These are phyloP conservation scores for Cybosia mesomella DNA, from an alignment of 2,888 invertebrate genomes.

Conservation along the genomic window DNA sequence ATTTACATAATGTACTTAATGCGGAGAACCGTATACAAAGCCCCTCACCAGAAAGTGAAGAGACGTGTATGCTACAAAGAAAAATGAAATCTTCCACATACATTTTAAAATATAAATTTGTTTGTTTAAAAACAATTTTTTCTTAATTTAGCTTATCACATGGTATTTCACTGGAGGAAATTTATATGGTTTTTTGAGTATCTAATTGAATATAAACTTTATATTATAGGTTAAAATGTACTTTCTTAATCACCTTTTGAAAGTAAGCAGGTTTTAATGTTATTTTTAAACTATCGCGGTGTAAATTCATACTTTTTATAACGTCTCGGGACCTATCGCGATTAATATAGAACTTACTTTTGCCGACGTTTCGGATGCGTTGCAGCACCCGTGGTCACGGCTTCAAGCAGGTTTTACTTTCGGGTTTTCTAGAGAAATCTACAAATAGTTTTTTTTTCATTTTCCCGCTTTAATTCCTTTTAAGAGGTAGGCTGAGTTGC, in stretches of 20 bases:
- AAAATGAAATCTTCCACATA: conserved; percentile 69
- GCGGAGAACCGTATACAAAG: conserved; percentile 78
- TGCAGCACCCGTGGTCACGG: no score
- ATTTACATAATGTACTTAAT: conserved; percentile 84
- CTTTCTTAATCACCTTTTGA: not conserved
- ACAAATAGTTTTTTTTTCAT: no score
- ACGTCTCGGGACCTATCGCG: no score
- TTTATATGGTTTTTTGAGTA: conserved; percentile 41
- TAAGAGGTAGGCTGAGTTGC: no score
- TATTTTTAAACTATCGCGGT: no score
- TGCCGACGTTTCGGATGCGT: no score
- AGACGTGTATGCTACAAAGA: conserved; percentile 63
- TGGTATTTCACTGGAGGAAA: conserved; percentile 60
- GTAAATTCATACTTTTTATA: no score
- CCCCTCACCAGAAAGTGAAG: conserved; percentile 72
- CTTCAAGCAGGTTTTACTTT: no score
- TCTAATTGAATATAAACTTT: conserved; percentile 46
- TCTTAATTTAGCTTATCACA: conserved; percentile 68
- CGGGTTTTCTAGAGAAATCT: no score
- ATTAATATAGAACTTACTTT: no score
- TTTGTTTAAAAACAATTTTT: conserved; percentile 56
- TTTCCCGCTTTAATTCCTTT: no score
- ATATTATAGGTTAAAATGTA: conserved; percentile 18
- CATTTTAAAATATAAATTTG: conserved; percentile 58
- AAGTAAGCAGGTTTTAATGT: not conserved